Conservation (phyloP, 2,888 invertebrate species). For the Sesamia inferens region DNA sequence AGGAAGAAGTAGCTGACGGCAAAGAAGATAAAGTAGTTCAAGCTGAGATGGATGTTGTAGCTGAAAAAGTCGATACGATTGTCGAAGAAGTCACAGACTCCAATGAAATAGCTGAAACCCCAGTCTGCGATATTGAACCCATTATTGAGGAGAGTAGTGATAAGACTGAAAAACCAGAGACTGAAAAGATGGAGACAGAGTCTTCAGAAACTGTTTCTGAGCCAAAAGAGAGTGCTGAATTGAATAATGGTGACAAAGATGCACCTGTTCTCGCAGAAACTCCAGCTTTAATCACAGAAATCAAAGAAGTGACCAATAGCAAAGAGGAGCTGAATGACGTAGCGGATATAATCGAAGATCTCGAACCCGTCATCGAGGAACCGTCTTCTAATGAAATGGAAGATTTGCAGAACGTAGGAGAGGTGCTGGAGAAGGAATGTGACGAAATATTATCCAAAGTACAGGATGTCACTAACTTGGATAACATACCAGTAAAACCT, state of each 20-base stretch:
- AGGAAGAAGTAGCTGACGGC: conserved; percentile 57
- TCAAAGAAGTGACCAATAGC: conserved; percentile 79
- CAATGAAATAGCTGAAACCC: conserved; percentile 67
- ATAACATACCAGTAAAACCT: conserved; percentile 82
- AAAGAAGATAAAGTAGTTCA: conserved; percentile 28
- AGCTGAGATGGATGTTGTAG: conserved; percentile 45
- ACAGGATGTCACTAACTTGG: conserved; percentile 84
- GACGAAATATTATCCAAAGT: conserved; percentile 87
- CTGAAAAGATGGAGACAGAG: conserved; percentile 76
- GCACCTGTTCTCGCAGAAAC: conserved; percentile 70
- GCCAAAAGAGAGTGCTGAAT: conserved; percentile 70
- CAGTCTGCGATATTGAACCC: conserved; percentile 72
- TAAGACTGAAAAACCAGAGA: conserved; percentile 75
- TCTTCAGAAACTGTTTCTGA: conserved; percentile 64
- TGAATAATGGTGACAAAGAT: conserved; percentile 64
- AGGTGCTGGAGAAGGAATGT: conserved; percentile 86
- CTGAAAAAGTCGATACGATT: conserved; percentile 67
- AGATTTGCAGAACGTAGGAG: conserved; percentile 81
- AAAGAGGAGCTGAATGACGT: conserved; percentile 75
- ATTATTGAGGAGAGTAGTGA: conserved; percentile 74
- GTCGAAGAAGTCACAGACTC: conserved; percentile 74
- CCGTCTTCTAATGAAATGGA: conserved; percentile 80
- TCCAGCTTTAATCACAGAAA: conserved; percentile 76
- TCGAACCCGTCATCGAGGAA: conserved; percentile 83
- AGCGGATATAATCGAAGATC: conserved; percentile 77